Conservation (phyloP, 2,113 vertebrate genomes). For the Pogonocichla stellata region DNA sequence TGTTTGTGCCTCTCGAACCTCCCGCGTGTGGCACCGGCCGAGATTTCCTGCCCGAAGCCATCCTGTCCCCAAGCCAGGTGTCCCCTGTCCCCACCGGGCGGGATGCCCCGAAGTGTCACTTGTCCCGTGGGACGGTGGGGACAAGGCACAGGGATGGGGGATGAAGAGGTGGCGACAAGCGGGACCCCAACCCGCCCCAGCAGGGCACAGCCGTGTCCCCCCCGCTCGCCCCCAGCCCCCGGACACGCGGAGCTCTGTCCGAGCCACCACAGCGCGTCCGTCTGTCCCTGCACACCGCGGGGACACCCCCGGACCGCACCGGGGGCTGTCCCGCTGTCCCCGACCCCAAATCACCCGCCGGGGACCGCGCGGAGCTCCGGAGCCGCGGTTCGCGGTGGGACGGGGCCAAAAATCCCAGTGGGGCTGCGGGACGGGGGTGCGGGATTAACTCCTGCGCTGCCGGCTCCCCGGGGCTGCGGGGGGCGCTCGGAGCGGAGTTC, state of each 20-base stretch:
- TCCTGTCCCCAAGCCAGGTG: background rate
- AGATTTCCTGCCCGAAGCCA: background rate
- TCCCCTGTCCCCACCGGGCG: too few species aligned
- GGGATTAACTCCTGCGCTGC: background rate
- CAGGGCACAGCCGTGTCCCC: rapidly evolving
- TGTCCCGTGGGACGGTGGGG: background rate
- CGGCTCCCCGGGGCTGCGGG: background rate
- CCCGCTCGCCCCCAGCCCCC: background rate
- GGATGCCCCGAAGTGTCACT: rapidly evolving
- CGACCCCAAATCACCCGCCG: rapidly evolving
- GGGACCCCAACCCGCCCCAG: background rate
- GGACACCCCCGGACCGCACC: rapidly evolving
- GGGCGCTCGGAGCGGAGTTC: background rate
- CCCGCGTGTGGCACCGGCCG: background rate
- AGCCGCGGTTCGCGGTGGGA: background rate
- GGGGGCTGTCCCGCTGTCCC: too few species aligned
- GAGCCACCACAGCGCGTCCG: background rate
- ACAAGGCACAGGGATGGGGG: too few species aligned
- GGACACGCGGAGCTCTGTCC: background rate
- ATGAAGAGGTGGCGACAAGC: background rate
- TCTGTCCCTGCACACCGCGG: background rate
- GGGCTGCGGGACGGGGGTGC: background rate
- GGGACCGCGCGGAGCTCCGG: background rate
- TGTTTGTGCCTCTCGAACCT: rapidly evolving
- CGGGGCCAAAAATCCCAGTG: too few species aligned